A percentile compares a stretch with the other conserved stretches of the same genome.
These are phyloP conservation scores for Camponotus pennsylvanicus DNA, from an alignment of 1,140 invertebrate genomes.

Conservation along the genomic window DNA sequence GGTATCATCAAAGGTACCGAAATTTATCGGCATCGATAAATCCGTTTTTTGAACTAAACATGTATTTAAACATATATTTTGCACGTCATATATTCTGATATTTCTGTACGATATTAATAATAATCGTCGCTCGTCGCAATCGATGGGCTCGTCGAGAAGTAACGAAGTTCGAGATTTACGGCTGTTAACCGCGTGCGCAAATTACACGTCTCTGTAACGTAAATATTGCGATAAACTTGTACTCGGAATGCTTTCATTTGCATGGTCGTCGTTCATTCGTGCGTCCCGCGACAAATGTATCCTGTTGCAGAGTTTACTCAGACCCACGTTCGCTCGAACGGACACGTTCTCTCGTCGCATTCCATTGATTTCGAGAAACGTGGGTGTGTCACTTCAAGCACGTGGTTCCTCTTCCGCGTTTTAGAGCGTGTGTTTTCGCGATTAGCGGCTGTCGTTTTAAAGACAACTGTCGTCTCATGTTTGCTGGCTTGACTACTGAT, in stretches of 20 bases:
- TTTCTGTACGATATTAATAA: not conserved
- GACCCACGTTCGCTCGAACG: conserved; percentile 1
- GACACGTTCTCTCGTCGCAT: conserved; percentile 13
- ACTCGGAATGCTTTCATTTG: not conserved
- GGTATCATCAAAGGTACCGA: not conserved
- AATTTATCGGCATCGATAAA: not conserved
- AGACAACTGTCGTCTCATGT: not conserved
- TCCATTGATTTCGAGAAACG: conserved; percentile 68
- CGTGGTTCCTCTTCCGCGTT: conserved; percentile 53
- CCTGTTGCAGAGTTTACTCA: conserved; percentile 13
- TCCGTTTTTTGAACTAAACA: not conserved
- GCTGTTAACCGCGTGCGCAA: not conserved
- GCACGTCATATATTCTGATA: not conserved
- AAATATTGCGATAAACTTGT: conserved; percentile 11
- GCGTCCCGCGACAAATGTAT: conserved; percentile 11
- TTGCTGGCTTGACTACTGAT: not conserved
- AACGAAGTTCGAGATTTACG: not conserved
- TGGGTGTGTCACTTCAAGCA: conserved; percentile 66
- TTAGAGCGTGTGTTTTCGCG: not conserved
- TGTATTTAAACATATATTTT: not conserved
- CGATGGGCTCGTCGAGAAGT: not conserved
- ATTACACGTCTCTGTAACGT: not conserved
- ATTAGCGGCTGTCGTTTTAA: conserved; percentile 18
- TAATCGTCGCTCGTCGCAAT: not conserved
- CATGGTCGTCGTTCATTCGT: conserved; percentile 29